Base-by-base conservation (phyloP, 2,888 invertebrate species). In the Cerastoderma edule region DNA sequence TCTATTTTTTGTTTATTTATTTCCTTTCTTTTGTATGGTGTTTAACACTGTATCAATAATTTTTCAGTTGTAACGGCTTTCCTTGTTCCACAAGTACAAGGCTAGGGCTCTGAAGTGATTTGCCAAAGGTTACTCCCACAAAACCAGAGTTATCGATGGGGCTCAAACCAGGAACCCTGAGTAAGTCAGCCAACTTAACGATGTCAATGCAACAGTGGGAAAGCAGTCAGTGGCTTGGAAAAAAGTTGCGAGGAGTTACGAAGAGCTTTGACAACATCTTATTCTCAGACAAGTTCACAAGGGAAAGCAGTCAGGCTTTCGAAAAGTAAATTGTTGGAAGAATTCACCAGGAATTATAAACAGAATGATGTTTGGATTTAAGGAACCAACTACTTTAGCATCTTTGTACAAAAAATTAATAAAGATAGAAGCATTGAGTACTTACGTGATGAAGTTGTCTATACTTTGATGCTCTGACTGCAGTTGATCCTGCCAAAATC, bases 401-500 rank as follows among this genome's bases (percentile, higher is more conserved):
- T 46, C 10, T n/a, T 57, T 39, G 19, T 28, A 19, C 32, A 8
- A 60, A n/a, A n/a, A n/a, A n/a, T n/a, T n/a, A n/a, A n/a, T n/a
- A n/a, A n/a, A n/a, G n/a, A n/a, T n/a, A n/a, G n/a, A n/a, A n/a
- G n/a, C n/a, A n/a, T n/a, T n/a, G n/a, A n/a, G n/a, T 24, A 66
- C 54, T 24, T 32, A 57, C 57, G 57, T 32, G 39, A n/a, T 66
- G 16, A 39, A 32, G 16, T 44, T 28, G 56, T 22, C 30, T 35
- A 24, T 24, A 46, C 56, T 28, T 27, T 16, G 33, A 35, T 13
- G 32, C 60, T 30, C 4, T 54, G 2, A 50, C 35, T n/a, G 39
- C 57, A 32, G 57, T 57, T 22, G 57, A 57, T n/a, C 57, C 57
- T 24, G 54, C 54, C 35, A 72, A 28, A 50, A 67, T 67, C 28